Conservation (phyloP, 2,797 vertebrate species). For the Clamator glandarius region DNA sequence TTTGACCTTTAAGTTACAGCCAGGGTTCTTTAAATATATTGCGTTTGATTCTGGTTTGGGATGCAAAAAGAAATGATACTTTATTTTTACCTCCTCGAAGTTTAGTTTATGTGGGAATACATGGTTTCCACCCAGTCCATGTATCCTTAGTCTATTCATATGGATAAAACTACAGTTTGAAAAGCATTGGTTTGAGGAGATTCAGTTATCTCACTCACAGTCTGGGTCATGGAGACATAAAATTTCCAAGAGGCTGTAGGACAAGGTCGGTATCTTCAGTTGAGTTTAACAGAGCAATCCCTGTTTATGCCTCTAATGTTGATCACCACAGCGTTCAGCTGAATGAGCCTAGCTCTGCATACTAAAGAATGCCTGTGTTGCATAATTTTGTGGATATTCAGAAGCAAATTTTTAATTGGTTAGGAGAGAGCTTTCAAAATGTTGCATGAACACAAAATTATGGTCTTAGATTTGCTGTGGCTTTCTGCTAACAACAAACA, state of each 20-base stretch:
- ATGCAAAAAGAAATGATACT: background rate
- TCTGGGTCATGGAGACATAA: background rate
- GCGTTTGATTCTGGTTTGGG: background rate
- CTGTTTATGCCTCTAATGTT: background rate
- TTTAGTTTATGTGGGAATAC: background rate
- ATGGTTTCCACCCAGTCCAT: background rate
- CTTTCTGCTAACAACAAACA: background rate
- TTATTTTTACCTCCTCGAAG: background rate
- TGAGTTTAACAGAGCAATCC: background rate
- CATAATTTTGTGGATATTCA: background rate
- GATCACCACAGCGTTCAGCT: background rate
- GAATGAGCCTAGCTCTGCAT: background rate
- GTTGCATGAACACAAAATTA: background rate
- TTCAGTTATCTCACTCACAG: background rate
- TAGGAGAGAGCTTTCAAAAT: background rate
- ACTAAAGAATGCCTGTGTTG: background rate
- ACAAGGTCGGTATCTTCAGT: background rate
- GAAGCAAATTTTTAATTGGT: slow-evolving; percentile 16
- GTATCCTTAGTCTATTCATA: background rate
- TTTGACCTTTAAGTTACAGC: slow-evolving; percentile 72
- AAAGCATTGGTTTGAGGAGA: background rate
- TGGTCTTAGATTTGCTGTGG: background rate
- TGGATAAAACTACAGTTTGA: background rate
- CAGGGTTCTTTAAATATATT: slow-evolving; percentile 37
- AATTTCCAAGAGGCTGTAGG: background rate